Evolutionary conservation across 2,888 invertebrate species (phyloP).

Genomic region (Troides aeacus): DNA sequence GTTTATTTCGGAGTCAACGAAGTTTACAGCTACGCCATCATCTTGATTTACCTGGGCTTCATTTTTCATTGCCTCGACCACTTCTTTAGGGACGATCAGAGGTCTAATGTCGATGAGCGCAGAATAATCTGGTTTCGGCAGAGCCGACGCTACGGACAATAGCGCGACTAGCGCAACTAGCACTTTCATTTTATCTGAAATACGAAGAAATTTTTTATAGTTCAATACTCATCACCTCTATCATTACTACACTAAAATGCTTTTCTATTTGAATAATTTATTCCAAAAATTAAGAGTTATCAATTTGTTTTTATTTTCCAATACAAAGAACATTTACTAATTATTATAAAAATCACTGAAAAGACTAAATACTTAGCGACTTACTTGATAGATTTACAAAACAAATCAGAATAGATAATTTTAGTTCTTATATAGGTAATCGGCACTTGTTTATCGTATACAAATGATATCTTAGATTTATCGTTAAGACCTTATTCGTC

Average conservation of each 20-base stretch:
- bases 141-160: constrained; percentile 50
- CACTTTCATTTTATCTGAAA: constrained; percentile 62
- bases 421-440: constrained; percentile 32
- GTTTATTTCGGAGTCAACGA: constrained; percentile 19
- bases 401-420: constrained; percentile 27
- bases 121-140: constrained; percentile 35
- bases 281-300: no score
- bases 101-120: constrained; percentile 32
- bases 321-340: no score
- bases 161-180: constrained; percentile 50
- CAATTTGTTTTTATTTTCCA: no score
- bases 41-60: constrained; percentile 13
- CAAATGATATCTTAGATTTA: constrained; percentile 43
- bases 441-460: constrained; percentile 37
- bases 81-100: constrained; percentile 36
- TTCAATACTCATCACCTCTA: not conserved
- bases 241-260: not conserved
- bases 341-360: not conserved
- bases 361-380: constrained; percentile 18
- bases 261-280: no score
- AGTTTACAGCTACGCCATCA: constrained; percentile 10
- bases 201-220: constrained; percentile 10
- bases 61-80: constrained; percentile 31
- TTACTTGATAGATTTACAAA: constrained; percentile 23
- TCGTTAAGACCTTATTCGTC: constrained; percentile 53